Evolutionary conservation across 2,797 vertebrate species (phyloP), one percentile per base, ranked within the genome.

Genomic region (Danio aesculapii): DNA sequence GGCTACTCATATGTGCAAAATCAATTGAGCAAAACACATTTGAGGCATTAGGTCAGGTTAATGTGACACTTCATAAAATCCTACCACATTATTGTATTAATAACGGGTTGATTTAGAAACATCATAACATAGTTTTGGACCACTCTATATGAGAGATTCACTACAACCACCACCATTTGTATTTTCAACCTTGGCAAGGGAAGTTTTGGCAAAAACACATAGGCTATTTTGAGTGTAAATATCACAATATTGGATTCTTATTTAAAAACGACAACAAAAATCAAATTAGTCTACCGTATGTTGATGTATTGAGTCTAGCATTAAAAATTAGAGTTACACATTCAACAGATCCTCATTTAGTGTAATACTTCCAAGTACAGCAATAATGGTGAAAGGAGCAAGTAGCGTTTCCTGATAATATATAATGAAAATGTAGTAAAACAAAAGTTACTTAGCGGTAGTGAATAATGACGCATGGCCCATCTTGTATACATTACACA

Each of bases 1-100:
- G 14, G 63, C 74, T 81, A 78, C 57, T 74, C 16, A 13, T 71
- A 61, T 81, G 83, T 86, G 73, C 73, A 77, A 81, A 77, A 81
- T 58, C 61, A 71, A 30, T 81, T 49, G 57, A 71, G 76, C 53
- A 77, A 55, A 57, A 64, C 17, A 68, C 55, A 39, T 79, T 78
- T 79, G 67, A 84, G 79, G 82, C 79, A 77, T 79, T 39, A 71
- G 53, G 57, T 83, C 59, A 59, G 63, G 44, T 49, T 71, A 80
- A 53, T 80, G 64, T 82, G 80, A 77, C 77, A 49, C 55, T 73
- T 80, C 59, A 62, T 64, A 81, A 68, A 82, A 70, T 57, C 77
- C 55, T 44, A 41, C 39, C 2, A 9, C 6, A 50, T 68, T 53
- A 21, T 47, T 72, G 52, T 78, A 55, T 39, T 77, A 17, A 63